Base-by-base conservation (phyloP, 2,888 invertebrate genomes). In the Acanthococcus lagerstroemiae region DNA sequence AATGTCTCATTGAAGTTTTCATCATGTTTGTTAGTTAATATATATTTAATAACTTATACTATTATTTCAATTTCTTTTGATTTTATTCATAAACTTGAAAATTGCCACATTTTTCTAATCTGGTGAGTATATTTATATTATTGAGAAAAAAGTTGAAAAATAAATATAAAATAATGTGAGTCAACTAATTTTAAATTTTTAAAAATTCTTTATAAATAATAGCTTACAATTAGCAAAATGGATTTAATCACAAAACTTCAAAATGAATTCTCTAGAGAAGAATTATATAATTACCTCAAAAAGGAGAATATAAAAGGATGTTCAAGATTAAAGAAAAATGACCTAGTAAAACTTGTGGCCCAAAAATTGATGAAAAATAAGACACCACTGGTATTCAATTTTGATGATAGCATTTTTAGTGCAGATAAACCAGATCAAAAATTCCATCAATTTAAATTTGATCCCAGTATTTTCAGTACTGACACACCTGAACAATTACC, bases 401-500 rank as follows among this genome's bases (percentile, higher is more conserved):
- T 37, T 37, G 21, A 30, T 21, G 57, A 57, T 57, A 44, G 44
- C 21, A 57, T 57, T 57, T 57, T 57, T 44, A 57, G 37, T 57
- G 44, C 27, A 30, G 57, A 57, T 30, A 57, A 57, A 57, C 57
- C 44, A 27, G 37, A 54, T 54, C 54, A 54, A 37, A 37, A 37
- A 37, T 37, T 37, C 22, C 15, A 25, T 54, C 54, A 21, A 25
- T 54, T 54, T 54, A 25, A 54, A 54, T 54, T 54, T 54, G 54
- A 54, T 54, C 54, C 54, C 25, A 54, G 54, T 54, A 54, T 54
- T 54, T 54, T 54, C 54, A 54, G 54, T 54, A 54, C 19, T 30
- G 56, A 56, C 12, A 56, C 19, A 56, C 37, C 56, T 30, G 56
- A 60, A 48, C 60, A 60, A 60, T 60, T 60, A 60, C 60, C 48